Evolutionary conservation across 2,888 invertebrate species (phyloP), one percentile per base, ranked within the genome.

Genomic region (Andrena bicolor): DNA sequence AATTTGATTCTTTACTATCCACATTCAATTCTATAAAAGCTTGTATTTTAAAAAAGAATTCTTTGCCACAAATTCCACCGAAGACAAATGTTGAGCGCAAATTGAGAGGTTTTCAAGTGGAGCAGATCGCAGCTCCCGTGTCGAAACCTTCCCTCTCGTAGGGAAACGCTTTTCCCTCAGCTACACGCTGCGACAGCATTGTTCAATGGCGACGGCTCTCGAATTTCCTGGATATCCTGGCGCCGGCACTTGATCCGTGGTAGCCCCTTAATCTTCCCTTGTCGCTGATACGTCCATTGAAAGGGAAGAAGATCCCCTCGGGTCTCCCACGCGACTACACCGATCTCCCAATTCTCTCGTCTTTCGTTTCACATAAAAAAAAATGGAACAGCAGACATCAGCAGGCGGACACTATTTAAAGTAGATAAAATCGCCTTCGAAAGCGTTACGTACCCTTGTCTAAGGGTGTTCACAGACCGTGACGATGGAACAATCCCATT

Each of bases 211-310:
- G 77, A 63, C 75, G 79, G 80, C 4, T 82, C 68, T 87, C 88
- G 51, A 10, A 60, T 87, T 86, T 82, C 86, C 20, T 76, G 76
- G 68, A 66, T 81, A 63, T 70, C 60, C 80, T 86, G 84, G 88
- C 88, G 86, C 87, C 87, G 70, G 60, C 79, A 82, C 64, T 81
- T 63, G 77, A 73, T 80, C 70, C 82, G 61, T 20, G 26, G 7
- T 65, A 13, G 28, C 35, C 63, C 32, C 61, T 63, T 69, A 61
- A 63, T 74, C 63, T 48, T 56, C 61, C 16, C 56, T n/a, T 35
- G 61, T 53, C 41, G 49, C 10, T 48, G 60, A 73, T 66, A 65
- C 41, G 10, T 48, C 32, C 28, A 74, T 48, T 30, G 26, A 49
- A 35, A 48, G 5, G 20, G 23, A 63, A 76, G 53, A 56, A 66